Conservation (phyloP, 2,797 vertebrate species). For the Pangasius djambal region DNA sequence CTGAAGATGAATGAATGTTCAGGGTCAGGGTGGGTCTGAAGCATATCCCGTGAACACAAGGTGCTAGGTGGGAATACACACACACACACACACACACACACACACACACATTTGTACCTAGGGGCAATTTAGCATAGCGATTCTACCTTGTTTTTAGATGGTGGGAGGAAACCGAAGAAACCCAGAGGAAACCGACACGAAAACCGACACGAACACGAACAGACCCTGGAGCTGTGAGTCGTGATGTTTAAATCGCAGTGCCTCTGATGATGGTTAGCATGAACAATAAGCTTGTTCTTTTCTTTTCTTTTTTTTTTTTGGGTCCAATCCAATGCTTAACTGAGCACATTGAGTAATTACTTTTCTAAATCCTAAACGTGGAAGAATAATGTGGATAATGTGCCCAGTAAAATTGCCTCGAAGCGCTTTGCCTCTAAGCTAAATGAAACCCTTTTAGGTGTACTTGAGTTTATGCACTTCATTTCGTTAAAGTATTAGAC, state of each 20-base stretch:
- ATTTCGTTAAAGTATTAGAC: not conserved
- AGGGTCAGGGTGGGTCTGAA: not conserved
- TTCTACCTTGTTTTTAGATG: not conserved
- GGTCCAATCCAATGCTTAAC: not conserved
- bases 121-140: not conserved
- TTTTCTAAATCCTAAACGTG: conserved; percentile 21
- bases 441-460: not conserved
- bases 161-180: not conserved
- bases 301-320: not conserved
- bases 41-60: no score
- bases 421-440: conserved; percentile 23
- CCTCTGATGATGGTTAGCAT: not conserved
- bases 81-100: no score
- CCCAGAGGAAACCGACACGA: not conserved
- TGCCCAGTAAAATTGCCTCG: not conserved
- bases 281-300: not conserved
- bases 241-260: not conserved
- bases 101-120: not conserved
- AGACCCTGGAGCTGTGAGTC: not conserved
- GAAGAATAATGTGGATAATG: conserved; percentile 24
- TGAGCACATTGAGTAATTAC: conserved; percentile 26
- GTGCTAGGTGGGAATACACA: no score
- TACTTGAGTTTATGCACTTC: not conserved
- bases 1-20: not conserved
- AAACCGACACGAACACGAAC: not conserved